Base-by-base conservation (phyloP, 2,113 vertebrate genomes). In the Halichoerus grypus region DNA sequence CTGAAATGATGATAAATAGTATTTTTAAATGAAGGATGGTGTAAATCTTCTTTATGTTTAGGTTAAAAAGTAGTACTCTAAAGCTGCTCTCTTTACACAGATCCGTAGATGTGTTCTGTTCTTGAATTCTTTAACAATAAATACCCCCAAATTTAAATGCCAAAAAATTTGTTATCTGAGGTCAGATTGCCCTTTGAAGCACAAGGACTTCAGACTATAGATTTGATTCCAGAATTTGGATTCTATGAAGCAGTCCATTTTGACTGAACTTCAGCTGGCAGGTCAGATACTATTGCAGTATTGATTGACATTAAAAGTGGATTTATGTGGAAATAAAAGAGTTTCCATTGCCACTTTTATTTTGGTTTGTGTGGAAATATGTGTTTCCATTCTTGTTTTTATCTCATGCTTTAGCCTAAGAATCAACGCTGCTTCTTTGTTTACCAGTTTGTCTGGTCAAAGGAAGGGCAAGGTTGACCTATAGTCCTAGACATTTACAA, bases 281-380 rank as follows among this genome's bases (percentile, higher is more conserved):
- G n/a, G 12, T 57, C 39, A 21, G 19, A 83, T 65, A 10, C 26
- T 65, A 5, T 57, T 67, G 39, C 1, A 57, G 0, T 67, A 24
- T 46, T 88, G 15, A 9, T 84, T 69, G 74, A 39, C 61, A 22
- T 92, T 96, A 88, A 79, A 88, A 63, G 51, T 89, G 26, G 16
- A 36, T n/a, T 88, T 93, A 57, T 94, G 49, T 28, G 89, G 61
- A 87, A 87, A 57, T 86, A 72, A 39, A 10, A 91, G 11, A 69
- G 31, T 90, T 92, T 96, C 55, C n/a, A 31, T 79, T 97, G 28
- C 74, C 94, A 22, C 53, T 88, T 88, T 97, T 39, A 69, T 83
- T 22, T 88, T 71, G 28, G 36, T 72, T 86, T 95, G 9, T 96
- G 81, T 91, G 46, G 55, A 59, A 14, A 67, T 90, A 13, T 0